Evolutionary conservation across 2,113 vertebrate genomes (phyloP), one percentile per base, ranked within the genome.

Genomic region (Neolamprologus variostigma): DNA sequence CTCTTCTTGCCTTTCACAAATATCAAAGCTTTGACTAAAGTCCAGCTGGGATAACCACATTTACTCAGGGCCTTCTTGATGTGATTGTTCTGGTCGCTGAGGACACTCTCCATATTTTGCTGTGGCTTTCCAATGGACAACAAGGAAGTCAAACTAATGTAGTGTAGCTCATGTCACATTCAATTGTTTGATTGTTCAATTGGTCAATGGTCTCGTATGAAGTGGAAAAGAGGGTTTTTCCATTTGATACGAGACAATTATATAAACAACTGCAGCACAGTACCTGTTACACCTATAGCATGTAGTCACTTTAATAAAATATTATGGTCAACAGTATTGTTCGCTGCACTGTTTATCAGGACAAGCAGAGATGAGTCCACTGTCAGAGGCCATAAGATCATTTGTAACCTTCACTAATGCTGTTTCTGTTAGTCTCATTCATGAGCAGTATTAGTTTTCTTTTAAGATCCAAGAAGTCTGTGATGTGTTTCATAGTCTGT

Each of bases 31-130:
- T 21, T 53, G 51, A 53, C 51, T 53, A 21, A 53, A 53, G 19
- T 53, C 51, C 19, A 53, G 19, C 51, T 53, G 51, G 51, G 9
- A 6, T 4, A 53, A 21, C 9, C 5, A 53, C 19, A 53, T 0
- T 53, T 53, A 53, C 51, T 53, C 47, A 2, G 47, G 47, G 17
- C 51, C 51, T 53, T 21, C 5, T 53, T 53, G 51, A 53, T 53
- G 51, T 53, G 51, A 11, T 21, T 54, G 51, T 54, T 54, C 51
- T 54, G 51, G 51, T 0, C 1, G 0, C 51, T 0, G 51, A 54
- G 1, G 51, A 1, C 51, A 54, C n/a, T 0, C 51, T 54, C 5
- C 51, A 54, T 53, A 21, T 11, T 21, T 54, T 21, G 51, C n/a
- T 54, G 9, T 54, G 51, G 0, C 0, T 54, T 54, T 54, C 51